Percentiles rank a stretch among this genome's conserved stretches.
Evolutionary conservation across 1,140 invertebrate species (phyloP).

Genomic region (Aphelenchoides besseyi): DNA sequence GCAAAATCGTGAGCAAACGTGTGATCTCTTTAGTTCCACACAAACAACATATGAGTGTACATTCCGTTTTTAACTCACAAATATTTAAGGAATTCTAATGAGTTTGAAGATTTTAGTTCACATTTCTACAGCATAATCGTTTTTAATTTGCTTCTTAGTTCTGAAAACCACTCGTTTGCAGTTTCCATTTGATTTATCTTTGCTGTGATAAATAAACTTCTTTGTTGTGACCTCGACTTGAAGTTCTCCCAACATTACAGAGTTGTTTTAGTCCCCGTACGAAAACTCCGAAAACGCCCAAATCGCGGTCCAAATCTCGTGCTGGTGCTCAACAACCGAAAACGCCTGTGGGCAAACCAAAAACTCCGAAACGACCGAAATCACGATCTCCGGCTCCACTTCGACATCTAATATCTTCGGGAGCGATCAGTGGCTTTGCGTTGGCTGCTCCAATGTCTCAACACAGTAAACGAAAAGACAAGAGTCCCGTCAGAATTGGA

Average conservation of each 20-base stretch:
- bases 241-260: neutral
- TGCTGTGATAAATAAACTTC: neutral
- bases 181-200: neutral
- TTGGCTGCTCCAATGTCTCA: slow-evolving; percentile 6
- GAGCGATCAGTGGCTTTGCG: slow-evolving; percentile 5
- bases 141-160: neutral
- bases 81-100: neutral
- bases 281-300: slow-evolving; percentile 19
- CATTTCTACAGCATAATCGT: neutral
- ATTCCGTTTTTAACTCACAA: neutral
- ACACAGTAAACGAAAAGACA: neutral
- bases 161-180: neutral
- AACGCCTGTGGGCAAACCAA: neutral
- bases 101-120: too few species aligned
- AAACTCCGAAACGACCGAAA: slow-evolving; percentile 17
- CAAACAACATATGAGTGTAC: neutral
- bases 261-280: neutral
- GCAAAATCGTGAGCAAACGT: slow-evolving; percentile 10
- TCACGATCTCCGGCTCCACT: neutral
- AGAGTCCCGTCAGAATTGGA: slow-evolving; percentile 1
- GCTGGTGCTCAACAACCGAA: too few species aligned
- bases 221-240: neutral
- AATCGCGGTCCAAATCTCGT: neutral
- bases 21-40: neutral
- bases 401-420: neutral